A percentile compares a stretch with the other conserved stretches of the same genome.
Evolutionary conservation across 2,797 vertebrate species (phyloP).

Genomic region (Spinibarbus caldwelli): DNA sequence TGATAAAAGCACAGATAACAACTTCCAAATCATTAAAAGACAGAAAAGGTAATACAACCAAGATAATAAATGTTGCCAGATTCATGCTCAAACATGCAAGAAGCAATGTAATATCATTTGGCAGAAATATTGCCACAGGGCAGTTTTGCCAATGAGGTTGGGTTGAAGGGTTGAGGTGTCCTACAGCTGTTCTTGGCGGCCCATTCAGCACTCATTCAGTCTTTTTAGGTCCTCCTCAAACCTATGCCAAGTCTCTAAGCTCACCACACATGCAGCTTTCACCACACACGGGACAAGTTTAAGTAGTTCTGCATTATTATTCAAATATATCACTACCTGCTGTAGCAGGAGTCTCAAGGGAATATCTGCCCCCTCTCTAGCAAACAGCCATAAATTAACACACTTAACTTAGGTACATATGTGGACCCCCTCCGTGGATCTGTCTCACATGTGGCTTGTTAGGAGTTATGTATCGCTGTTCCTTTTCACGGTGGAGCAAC

Average conservation of each 20-base stretch:
- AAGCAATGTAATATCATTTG: not conserved
- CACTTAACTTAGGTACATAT: conserved; percentile 34
- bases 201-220: not conserved
- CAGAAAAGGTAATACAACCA: too few relatives aligned
- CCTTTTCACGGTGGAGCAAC: not conserved
- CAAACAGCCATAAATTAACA: conserved; percentile 51
- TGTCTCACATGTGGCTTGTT: conserved; percentile 28
- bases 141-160: not conserved
- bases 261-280: not conserved
- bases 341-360: conserved; percentile 12
- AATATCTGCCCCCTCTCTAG: conserved; percentile 22
- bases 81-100: not conserved
- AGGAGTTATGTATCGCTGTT: conserved; percentile 29
- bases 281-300: not conserved
- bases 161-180: not conserved
- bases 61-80: not conserved
- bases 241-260: not conserved
- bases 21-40: too few relatives aligned
- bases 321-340: conserved; percentile 15
- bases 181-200: not conserved
- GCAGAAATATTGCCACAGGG: not conserved
- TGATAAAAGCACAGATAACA: too few relatives aligned
- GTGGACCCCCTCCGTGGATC: conserved; percentile 17
- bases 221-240: not conserved
- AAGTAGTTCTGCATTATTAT: conserved; percentile 35